These are phyloP conservation scores for Drosophila percnosoma DNA, from an alignment of 2,888 invertebrate species.

Conservation along the genomic window DNA sequence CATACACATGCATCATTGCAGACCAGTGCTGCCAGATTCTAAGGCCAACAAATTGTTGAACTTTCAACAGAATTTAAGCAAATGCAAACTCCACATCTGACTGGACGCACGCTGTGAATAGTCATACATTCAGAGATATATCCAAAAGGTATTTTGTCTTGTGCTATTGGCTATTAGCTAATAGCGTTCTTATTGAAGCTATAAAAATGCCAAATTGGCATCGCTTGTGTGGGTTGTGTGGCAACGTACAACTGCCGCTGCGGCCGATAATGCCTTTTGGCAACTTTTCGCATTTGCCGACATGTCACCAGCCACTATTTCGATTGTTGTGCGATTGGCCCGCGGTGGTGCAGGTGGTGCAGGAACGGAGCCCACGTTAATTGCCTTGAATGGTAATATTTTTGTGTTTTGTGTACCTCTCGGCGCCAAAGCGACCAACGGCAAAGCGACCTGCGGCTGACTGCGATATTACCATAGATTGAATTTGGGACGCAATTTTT, in stretches of 20 bases:
- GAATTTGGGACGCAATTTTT: slow-evolving; percentile 32
- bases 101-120: not conserved
- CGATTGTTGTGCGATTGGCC: slow-evolving; percentile 42
- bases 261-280: slow-evolving; percentile 54
- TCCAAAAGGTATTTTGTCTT: not conserved
- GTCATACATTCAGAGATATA: not conserved
- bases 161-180: not conserved
- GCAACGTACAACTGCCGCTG: slow-evolving; percentile 8
- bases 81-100: not conserved
- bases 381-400: slow-evolving; percentile 61
- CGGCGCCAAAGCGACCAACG: slow-evolving; percentile 36
- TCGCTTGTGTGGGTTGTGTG: not conserved
- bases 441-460: slow-evolving; percentile 36
- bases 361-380: slow-evolving; percentile 46
- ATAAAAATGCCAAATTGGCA: not conserved
- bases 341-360: not conserved
- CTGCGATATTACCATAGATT: slow-evolving; percentile 35
- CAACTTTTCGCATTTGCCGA: slow-evolving; percentile 64
- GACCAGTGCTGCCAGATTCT: not conserved
- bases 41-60: not conserved
- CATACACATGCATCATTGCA: not conserved
- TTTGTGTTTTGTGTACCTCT: slow-evolving; percentile 38
- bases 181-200: not conserved
- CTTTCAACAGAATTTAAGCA: not conserved
- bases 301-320: slow-evolving; percentile 54